Evolutionary conservation across 2,113 vertebrate genomes (phyloP), one percentile per base, ranked within the genome.

Genomic region (Rhodinocichla rosea): DNA sequence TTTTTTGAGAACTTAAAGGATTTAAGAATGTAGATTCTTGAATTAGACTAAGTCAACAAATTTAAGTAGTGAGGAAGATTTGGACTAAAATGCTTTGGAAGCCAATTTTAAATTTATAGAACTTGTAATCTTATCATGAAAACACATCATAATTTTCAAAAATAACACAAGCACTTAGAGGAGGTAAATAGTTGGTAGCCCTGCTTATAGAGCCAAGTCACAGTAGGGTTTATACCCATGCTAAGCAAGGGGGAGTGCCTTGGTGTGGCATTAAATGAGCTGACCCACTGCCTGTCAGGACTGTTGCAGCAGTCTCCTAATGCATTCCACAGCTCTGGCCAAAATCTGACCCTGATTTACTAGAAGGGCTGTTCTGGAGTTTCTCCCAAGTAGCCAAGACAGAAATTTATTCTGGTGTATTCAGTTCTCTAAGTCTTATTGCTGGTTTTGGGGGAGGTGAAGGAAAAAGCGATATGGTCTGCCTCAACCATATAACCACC

Each of bases 211-310:
- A 87, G 23, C 55, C 19, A 88, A 76, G 47, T 44, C n/a, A 83
- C 18, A 50, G n/a, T 17, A 57, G 28, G 18, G 15, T 74, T 55
- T 63, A 35, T 39, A 57, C 26, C 23, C 26, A 15, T 15, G 28
- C 53, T 56, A 63, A 88, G 56, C 30, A 45, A 74, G 44, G 9
- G 21, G 5, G 9, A 90, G 37, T 5, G 35, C 21, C 44, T 79
- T 5, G 4, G 30, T 42, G 15, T 53, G 40, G 8, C 28, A 37
- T 37, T 85, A 62, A 84, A 68, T 26, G 7, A 78, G 60, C 4
- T 0, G 0, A 62, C 4, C 26, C 9, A 10, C n/a, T 5, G 9
- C 24, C 47, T 37, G 22, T 11, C 0, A 0, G 3, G 22, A 22
- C 7, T 13, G 32, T 10, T 42, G 33, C 40, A 71, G 64, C 19